Evolutionary conservation across 2,888 invertebrate species (phyloP), one percentile per base, ranked within the genome.

Genomic region (Pachliopta kotzebuea): DNA sequence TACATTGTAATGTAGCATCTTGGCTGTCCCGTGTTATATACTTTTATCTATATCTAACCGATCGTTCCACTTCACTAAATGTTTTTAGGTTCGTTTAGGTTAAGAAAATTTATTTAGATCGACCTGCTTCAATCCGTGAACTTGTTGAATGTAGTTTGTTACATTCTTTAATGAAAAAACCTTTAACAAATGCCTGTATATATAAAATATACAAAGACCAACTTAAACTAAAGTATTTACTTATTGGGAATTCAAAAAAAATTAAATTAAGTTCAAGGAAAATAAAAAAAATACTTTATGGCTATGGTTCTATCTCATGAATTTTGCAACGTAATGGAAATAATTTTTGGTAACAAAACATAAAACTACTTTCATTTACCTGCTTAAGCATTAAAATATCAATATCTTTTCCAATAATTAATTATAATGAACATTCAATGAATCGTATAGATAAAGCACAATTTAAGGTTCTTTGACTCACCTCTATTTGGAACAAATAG

Each of bases 1-100:
- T 67, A 64, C 70, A 59, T 67, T 72, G 75, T 75, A 76, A 76
- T 76, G 75, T 74, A 74, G 76, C 74, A 75, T 75, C 72, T 74
- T 74, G 74, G 67, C 69, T 72, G 68, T 68, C 69, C 69, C 63
- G 68, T 60, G 65, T 70, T 53, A 61, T 61, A 54, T 61, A 58
- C 53, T n/a, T 57, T 62, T 37, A 55, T 58, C 45, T 53, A 31
- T 56, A 57, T 45, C 56, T 56, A 56, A 61, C 29, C 53, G 57
- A 60, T 37, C 57, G 61, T 53, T 50, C 65, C 29, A 45, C 37
- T 54, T 54, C 58, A 65, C 57, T 18, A 56, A 65, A 45, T 18
- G 18, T n/a, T 45, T 45, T 45, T n/a, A 45, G 45, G 18, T 45
- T 14, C 1, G 45, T 45, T n/a, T 0, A n/a, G 45, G 11, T 45